Conservation (phyloP, 2,113 vertebrate species). For the Antennarius striatus region DNA sequence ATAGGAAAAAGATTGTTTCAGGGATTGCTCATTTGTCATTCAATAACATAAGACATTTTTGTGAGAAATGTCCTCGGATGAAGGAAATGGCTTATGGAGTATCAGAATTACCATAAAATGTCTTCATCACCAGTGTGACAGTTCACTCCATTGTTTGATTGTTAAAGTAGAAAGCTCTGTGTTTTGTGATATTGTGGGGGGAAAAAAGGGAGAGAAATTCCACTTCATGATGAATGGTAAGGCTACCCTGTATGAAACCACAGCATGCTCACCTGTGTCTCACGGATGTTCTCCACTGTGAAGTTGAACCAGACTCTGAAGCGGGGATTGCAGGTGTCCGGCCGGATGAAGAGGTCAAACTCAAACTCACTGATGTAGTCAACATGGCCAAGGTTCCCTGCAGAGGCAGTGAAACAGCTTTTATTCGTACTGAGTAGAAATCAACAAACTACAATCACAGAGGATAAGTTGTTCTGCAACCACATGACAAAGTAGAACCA, state of each 20-base stretch:
- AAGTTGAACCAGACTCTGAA: slow-evolving; percentile 99
- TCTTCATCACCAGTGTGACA: background rate
- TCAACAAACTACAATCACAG: background rate
- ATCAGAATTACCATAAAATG: background rate
- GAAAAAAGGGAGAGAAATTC: background rate
- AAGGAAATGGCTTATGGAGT: background rate
- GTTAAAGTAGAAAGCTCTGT: background rate
- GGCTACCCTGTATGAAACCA: background rate
- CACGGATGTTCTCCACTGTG: slow-evolving; percentile 93
- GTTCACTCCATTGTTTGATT: background rate
- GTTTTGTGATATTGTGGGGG: background rate
- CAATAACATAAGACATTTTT: too few relatives aligned
- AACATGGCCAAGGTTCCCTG: slow-evolving; percentile 95
- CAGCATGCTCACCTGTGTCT: slow-evolving; percentile 84
- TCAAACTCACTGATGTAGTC: slow-evolving; percentile 95
- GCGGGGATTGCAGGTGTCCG: slow-evolving; percentile 96
- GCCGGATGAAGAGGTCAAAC: slow-evolving; percentile 96
- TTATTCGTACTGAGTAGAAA: slow-evolving; percentile 20
- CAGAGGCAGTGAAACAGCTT: slow-evolving; percentile 30
- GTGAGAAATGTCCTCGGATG: background rate
- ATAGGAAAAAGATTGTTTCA: too few relatives aligned
- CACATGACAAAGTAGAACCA: too few relatives aligned
- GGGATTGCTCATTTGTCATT: too few relatives aligned
- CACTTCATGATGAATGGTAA: background rate
- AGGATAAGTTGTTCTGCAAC: background rate